These are phyloP conservation scores for Salvelinus alpinus DNA, from an alignment of 2,113 vertebrate genomes.

Conservation along the genomic window DNA sequence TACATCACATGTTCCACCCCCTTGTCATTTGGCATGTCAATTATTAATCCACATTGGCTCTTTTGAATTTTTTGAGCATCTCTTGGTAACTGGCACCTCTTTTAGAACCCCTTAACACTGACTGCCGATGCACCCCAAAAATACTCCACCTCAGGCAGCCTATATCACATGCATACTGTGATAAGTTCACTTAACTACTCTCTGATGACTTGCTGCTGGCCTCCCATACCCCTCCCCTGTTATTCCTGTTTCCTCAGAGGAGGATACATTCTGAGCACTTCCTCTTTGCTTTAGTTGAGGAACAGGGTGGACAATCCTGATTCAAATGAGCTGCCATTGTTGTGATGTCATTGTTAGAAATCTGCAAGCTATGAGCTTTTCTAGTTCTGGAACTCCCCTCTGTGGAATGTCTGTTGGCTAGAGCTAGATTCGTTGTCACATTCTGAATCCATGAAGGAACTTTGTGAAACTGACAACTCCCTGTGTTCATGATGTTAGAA, in stretches of 20 bases:
- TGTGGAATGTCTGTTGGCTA: no score
- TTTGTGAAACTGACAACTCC: not conserved
- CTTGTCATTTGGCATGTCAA: slow-evolving; percentile 28
- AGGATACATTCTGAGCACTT: slow-evolving; percentile 12
- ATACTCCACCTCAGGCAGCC: no score
- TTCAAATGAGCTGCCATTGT: not conserved
- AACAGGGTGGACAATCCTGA: not conserved
- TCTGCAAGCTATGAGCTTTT: not conserved
- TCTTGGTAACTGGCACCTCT: slow-evolving; percentile 3
- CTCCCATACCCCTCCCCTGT: not conserved
- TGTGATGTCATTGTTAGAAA: not conserved
- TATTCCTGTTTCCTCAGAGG: slow-evolving; percentile 18
- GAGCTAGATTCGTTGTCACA: no score
- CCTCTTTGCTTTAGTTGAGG: slow-evolving; percentile 1
- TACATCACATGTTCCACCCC: slow-evolving; percentile 8
- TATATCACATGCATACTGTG: not conserved
- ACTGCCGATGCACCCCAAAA: not conserved
- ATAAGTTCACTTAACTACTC: slow-evolving; percentile 6
- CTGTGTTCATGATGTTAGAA: not conserved
- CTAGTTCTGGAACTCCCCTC: not conserved
- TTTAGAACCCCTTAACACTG: not conserved
- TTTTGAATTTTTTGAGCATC: slow-evolving; percentile 29
- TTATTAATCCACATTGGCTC: slow-evolving; percentile 38
- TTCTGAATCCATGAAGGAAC: not conserved
- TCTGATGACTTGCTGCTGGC: not conserved